Base-by-base conservation (phyloP, 2,797 vertebrate species). In the Carduelis carduelis region DNA sequence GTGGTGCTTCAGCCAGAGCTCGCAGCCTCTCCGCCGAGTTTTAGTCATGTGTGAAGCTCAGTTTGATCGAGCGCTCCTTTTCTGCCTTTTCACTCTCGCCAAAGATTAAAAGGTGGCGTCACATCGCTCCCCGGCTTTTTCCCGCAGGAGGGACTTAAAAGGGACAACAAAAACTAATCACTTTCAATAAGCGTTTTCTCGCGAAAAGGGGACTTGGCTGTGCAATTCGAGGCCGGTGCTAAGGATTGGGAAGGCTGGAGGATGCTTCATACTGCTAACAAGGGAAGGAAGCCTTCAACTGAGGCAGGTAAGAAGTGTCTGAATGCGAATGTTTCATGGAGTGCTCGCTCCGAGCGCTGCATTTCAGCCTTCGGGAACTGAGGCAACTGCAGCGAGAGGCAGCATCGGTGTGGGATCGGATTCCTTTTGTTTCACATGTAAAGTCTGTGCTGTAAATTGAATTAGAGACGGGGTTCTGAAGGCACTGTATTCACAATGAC, bases 41-140 rank as follows among this genome's bases (percentile, higher is more conserved):
- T 98, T 97, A 98, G 98, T 99, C 98, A 98, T 99, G 99, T 98
- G 98, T 99, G 98, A 98, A 98, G 98, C 98, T 98, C 98, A 98
- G 98, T 99, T 98, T 98, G 98, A 99, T 98, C 98, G 97, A 98
- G 98, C 98, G 98, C 98, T 98, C 98, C 98, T 98, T 98, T 98
- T 98, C 98, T 98, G 98, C 98, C 98, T 98, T 98, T 98, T 98
- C 97, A 97, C 98, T 98, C 98, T 98, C 97, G 98, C 98, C 94
- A 98, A 98, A 98, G 98, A 98, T 99, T 99, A 98, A 99, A 98
- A 98, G 98, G 98, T 98, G 97, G 98, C 98, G 98, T 98, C 98
- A 97, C 98, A 94, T 98, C 84, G 96, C 97, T 98, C 96, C 97
- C 96, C 97, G 97, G 98, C 97, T 97, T 97, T 97, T 97, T 97